Evolutionary conservation across 2,888 invertebrate species (phyloP).

Genomic region (Eurytoma californica): DNA sequence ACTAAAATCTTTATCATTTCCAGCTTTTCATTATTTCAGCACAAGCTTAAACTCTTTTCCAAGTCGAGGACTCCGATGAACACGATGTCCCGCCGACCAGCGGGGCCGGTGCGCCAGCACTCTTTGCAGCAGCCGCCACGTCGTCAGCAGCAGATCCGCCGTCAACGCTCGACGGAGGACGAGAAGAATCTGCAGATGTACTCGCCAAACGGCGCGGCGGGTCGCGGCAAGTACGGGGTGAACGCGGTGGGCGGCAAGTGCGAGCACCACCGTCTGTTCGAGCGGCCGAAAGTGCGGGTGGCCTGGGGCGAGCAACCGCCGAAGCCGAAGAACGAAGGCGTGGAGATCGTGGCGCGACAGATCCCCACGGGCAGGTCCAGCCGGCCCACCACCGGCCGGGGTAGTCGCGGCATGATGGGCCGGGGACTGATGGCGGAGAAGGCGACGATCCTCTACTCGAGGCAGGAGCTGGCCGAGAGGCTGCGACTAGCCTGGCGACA

Average conservation of each 20-base stretch:
- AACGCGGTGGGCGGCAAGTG: constrained; percentile 46
- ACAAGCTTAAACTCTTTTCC: background rate
- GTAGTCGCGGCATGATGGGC: constrained; percentile 8
- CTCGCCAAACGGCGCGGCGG: constrained; percentile 55
- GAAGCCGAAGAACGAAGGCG: constrained; percentile 58
- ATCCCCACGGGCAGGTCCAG: constrained; percentile 64
- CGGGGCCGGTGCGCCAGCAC: constrained; percentile 66
- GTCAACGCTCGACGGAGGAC: constrained; percentile 71
- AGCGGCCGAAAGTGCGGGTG: constrained; percentile 67
- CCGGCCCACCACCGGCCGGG: constrained; percentile 50
- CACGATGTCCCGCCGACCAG: constrained; percentile 23
- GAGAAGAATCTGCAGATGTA: constrained; percentile 63
- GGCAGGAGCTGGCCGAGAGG: constrained; percentile 76
- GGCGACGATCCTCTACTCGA: constrained; percentile 70
- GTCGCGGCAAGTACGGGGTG: constrained; percentile 55
- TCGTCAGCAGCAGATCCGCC: constrained; percentile 64
- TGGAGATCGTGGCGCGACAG: constrained; percentile 71
- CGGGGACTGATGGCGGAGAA: constrained; percentile 60
- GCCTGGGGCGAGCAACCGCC: constrained; percentile 67
- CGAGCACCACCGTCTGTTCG: constrained; percentile 50
- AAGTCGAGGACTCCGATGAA: background rate
- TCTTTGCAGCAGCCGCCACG: constrained; percentile 68
- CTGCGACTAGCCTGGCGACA: constrained; percentile 76
- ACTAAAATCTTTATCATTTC: too few relatives aligned
- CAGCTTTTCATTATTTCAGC: background rate